Evolutionary conservation across 2,113 vertebrate genomes (phyloP).

Genomic region (Neogale vison): DNA sequence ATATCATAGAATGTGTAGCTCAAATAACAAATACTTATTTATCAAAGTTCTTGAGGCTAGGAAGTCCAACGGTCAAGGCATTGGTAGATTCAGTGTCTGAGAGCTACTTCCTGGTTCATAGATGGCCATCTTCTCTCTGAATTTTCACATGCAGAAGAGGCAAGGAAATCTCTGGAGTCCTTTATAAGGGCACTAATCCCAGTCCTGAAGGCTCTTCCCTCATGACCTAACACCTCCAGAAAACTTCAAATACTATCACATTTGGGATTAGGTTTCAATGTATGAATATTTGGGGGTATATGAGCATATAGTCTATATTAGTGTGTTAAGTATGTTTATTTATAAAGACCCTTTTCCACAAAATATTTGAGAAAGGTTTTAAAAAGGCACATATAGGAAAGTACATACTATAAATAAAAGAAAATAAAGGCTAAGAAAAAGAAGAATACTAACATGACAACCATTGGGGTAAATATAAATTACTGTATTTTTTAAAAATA

Average conservation of each 20-base stretch:
- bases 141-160: not conserved
- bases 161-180: not conserved
- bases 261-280: not conserved
- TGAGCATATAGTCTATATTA: not conserved
- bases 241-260: not conserved
- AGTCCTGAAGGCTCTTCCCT: not conserved
- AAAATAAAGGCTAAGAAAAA: not conserved
- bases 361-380: not conserved
- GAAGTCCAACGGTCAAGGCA: not conserved
- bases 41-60: not conserved
- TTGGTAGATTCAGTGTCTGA: not conserved
- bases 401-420: not conserved
- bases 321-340: not conserved
- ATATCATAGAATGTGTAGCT: not conserved
- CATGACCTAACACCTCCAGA: not conserved
- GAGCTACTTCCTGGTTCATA: not conserved
- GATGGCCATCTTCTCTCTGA: not conserved
- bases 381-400: not conserved
- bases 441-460: not conserved
- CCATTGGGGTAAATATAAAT: not conserved
- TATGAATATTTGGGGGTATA: not conserved
- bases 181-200: not conserved
- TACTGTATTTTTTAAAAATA: not conserved
- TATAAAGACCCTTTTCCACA: not conserved
- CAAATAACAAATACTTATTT: not conserved